A percentile compares a stretch with the other conserved stretches of the same genome.
These are phyloP conservation scores for Centropus bengalensis DNA, from an alignment of 2,113 vertebrate genomes.

Conservation along the genomic window DNA sequence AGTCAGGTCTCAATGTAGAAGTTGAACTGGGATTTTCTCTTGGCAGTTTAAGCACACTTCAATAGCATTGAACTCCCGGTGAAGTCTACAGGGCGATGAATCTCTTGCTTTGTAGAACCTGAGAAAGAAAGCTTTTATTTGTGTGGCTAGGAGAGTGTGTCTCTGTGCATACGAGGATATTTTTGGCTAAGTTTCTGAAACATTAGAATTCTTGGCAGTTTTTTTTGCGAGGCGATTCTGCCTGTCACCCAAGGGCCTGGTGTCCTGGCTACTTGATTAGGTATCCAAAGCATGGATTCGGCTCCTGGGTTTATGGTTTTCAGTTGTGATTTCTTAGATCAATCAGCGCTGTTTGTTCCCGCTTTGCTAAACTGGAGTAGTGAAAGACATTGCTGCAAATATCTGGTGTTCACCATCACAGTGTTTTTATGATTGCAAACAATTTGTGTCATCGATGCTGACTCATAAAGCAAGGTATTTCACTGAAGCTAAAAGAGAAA, in stretches of 20 bases:
- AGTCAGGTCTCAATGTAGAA: background rate
- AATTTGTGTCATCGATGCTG: constrained; percentile 13
- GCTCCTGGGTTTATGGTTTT: background rate
- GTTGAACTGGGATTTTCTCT: background rate
- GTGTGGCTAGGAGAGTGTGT: background rate
- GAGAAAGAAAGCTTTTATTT: background rate
- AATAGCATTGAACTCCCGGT: background rate
- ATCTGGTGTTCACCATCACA: background rate
- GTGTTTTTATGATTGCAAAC: background rate
- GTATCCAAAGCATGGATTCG: background rate
- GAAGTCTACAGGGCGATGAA: background rate
- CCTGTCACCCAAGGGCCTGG: background rate
- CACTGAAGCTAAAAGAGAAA: constrained; percentile 12
- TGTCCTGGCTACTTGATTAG: background rate
- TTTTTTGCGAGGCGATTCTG: background rate
- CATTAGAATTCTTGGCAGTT: background rate
- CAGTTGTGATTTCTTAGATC: background rate
- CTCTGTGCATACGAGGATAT: background rate
- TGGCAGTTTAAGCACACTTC: accelerated
- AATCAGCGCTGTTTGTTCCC: background rate
- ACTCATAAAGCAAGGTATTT: constrained; percentile 8
- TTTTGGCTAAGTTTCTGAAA: background rate
- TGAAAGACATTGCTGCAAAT: background rate
- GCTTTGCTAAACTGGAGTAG: background rate
- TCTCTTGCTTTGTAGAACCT: background rate